Percentiles rank a stretch among this genome's conserved stretches.
These are phyloP conservation scores for Lasius fuliginosus DNA, from an alignment of 2,888 invertebrate species.

Conservation along the genomic window DNA sequence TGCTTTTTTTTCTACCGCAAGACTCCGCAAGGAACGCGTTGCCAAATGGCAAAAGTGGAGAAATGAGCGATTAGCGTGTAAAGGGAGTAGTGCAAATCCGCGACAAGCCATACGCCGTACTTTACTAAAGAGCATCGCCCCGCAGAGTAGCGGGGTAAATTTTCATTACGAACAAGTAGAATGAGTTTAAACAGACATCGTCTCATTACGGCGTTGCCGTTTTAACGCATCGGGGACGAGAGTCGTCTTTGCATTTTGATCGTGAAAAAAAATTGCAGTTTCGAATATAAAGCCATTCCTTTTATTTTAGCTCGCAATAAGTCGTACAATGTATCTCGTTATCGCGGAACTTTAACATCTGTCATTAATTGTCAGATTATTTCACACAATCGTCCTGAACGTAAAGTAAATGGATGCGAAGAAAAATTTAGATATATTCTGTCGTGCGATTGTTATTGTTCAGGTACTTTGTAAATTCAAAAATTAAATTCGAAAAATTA, in stretches of 20 bases:
- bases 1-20: conserved; percentile 6
- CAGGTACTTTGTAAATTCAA: neutral
- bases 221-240: conserved; percentile 22
- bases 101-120: conserved; percentile 26
- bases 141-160: neutral
- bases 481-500: neutral
- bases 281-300: neutral
- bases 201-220: neutral
- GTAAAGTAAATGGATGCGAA: neutral
- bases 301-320: neutral
- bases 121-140: neutral
- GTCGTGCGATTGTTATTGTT: neutral
- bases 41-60: conserved; percentile 37
- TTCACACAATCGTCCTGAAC: neutral
- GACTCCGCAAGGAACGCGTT: conserved; percentile 31
- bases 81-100: conserved; percentile 40
- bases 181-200: conserved; percentile 15
- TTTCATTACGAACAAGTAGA: conserved; percentile 12
- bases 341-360: neutral
- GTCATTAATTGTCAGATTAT: neutral
- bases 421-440: neutral
- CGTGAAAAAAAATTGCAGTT: neutral
- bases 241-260: neutral
- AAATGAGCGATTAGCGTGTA: conserved; percentile 32
- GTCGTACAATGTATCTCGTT: neutral